These are phyloP conservation scores for Hydraecia micacea DNA, from an alignment of 2,888 invertebrate genomes.

Conservation along the genomic window DNA sequence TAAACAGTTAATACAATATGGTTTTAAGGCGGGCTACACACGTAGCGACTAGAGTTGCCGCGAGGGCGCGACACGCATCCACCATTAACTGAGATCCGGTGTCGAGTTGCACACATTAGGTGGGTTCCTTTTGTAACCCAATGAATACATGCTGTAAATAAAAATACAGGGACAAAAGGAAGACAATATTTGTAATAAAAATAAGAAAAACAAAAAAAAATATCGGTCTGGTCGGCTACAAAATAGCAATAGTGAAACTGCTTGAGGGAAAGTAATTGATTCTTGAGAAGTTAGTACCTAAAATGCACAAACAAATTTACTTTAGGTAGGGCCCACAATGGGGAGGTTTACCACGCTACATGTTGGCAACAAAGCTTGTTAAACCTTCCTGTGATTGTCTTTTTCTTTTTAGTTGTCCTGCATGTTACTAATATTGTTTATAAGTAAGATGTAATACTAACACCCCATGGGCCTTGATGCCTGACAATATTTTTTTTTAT, in stretches of 20 bases:
- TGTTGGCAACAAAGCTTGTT: no score
- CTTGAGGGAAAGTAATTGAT: background rate
- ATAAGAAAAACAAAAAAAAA: background rate
- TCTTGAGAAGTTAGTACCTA: background rate
- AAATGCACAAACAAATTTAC: background rate
- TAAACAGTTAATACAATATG: conserved; percentile 52
- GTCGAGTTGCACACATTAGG: conserved; percentile 69
- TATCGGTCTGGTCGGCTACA: background rate
- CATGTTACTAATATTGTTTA: no score
- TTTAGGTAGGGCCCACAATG: background rate
- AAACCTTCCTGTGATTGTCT: no score
- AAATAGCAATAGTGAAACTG: background rate
- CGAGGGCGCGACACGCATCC: conserved; percentile 74
- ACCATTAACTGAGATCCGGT: conserved; percentile 80
- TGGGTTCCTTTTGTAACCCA: conserved; percentile 50
- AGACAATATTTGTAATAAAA: background rate
- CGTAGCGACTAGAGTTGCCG: conserved; percentile 51
- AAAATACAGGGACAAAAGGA: background rate
- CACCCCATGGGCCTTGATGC: no score
- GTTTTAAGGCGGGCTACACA: conserved; percentile 49
- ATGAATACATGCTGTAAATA: background rate
- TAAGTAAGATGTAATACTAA: no score
- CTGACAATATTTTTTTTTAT: no score
- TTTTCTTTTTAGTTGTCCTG: no score
- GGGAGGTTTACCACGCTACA: no score